Conservation (phyloP, 2,888 invertebrate species). For the Morinoia aosen region DNA sequence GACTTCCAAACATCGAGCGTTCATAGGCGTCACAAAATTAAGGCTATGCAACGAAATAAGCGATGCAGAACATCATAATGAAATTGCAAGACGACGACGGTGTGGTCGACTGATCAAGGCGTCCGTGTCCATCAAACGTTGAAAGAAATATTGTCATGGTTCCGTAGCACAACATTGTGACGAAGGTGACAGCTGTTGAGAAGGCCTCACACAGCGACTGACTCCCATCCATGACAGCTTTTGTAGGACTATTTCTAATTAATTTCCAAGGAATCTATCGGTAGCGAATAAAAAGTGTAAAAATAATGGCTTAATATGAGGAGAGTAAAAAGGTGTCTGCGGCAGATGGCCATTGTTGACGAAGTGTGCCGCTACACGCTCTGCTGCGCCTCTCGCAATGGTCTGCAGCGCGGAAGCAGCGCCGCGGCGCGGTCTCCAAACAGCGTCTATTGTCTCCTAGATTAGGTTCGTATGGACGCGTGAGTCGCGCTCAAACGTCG, state of each 20-base stretch:
- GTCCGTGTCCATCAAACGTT: not conserved
- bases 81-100: not conserved
- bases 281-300: constrained; percentile 27
- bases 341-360: constrained; percentile 49
- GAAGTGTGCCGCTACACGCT: constrained; percentile 45
- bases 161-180: not conserved
- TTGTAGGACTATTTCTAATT: constrained; percentile 42
- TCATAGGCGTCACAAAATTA: not conserved
- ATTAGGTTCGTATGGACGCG: constrained; percentile 51
- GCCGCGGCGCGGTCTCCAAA: constrained; percentile 32
- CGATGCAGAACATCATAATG: constrained; percentile 18
- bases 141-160: constrained; percentile 48
- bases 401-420: constrained; percentile 7
- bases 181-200: constrained; percentile 44
- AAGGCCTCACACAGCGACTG: not conserved
- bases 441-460: constrained; percentile 49
- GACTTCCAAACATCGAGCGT: not conserved
- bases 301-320: constrained; percentile 35
- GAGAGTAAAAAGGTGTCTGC: constrained; percentile 24
- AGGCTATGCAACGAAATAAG: not conserved
- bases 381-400: constrained; percentile 39
- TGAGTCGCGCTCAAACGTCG: constrained; percentile 37
- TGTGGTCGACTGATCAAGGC: constrained; percentile 8
- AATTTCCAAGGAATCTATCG: constrained; percentile 29
- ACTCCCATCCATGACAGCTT: constrained; percentile 33